Evolutionary conservation across 2,888 invertebrate species (phyloP).

Genomic region (Trachelus troglodyta): DNA sequence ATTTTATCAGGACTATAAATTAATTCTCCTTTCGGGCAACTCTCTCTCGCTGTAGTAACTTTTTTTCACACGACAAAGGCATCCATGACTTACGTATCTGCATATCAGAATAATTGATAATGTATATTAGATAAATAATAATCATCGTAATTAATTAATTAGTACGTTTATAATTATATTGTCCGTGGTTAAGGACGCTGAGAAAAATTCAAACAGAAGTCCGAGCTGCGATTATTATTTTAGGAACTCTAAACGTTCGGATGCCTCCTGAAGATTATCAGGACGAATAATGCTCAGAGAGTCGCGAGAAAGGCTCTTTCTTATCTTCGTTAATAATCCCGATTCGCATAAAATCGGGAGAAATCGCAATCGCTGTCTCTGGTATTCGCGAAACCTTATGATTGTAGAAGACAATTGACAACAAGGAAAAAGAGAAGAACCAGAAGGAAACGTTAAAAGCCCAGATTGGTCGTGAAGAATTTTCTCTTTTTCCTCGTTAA

Average conservation of each 20-base stretch:
- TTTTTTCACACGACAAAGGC: not conserved
- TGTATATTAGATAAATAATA: not conserved
- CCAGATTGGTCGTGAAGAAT: not conserved
- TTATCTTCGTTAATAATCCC: not conserved
- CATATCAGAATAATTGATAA: not conserved
- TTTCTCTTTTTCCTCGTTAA: not conserved
- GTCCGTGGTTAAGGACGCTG: not conserved
- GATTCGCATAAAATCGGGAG: not conserved
- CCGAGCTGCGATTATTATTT: constrained; percentile 3
- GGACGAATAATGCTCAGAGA: not conserved
- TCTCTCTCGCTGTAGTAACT: not conserved
- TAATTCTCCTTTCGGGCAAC: not conserved
- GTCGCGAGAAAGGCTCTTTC: not conserved
- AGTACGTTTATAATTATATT: not conserved
- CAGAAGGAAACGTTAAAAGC: not conserved
- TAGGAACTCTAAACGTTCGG: constrained; percentile 33
- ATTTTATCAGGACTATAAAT: not conserved
- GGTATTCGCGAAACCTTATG: not conserved
- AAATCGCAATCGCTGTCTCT: not conserved
- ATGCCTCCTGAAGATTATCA: constrained; percentile 12
- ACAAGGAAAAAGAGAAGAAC: not conserved
- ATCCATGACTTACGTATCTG: not conserved
- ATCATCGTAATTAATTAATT: not conserved
- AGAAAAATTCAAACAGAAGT: not conserved
- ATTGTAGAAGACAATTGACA: not conserved